These are phyloP conservation scores for Oncorhynchus clarkii DNA, from an alignment of 2,113 vertebrate genomes.

Conservation along the genomic window DNA sequence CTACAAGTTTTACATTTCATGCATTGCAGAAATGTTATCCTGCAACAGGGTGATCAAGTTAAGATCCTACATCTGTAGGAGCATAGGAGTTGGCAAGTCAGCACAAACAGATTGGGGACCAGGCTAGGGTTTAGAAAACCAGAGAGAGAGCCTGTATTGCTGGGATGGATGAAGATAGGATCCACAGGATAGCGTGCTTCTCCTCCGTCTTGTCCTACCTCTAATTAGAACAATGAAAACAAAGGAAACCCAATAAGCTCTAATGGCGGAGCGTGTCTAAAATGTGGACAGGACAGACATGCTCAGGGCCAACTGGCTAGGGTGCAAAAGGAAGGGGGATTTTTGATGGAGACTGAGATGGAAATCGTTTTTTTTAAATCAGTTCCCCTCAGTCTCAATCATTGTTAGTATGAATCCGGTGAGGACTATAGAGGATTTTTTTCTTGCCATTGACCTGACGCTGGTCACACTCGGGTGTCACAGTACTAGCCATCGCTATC, in stretches of 20 bases:
- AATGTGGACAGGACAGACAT: conserved; percentile 1
- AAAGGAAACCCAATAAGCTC: conserved; percentile 3
- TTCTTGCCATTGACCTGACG: no score
- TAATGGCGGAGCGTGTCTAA: neutral
- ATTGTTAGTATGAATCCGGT: neutral
- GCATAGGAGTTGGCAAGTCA: no score
- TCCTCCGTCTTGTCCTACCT: conserved; percentile 1
- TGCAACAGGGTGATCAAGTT: no score
- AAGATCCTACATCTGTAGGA: no score
- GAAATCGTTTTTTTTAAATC: neutral
- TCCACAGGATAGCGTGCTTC: conserved; percentile 6
- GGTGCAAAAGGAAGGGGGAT: neutral
- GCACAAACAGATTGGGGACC: no score
- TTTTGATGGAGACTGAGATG: neutral
- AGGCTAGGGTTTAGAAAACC: no score
- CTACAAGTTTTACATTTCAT: no score
- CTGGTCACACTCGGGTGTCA: conserved; percentile 33
- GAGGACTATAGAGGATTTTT: no score
- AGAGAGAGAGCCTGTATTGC: no score
- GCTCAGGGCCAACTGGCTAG: neutral
- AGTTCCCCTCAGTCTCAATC: neutral
- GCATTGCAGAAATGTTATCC: no score
- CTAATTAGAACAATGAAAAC: conserved; percentile 14
- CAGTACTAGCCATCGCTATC: conserved; percentile 18
- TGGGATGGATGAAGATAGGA: neutral